These are phyloP conservation scores for Drosophila rhopaloa DNA, from an alignment of 1,140 invertebrate genomes.

Conservation along the genomic window DNA sequence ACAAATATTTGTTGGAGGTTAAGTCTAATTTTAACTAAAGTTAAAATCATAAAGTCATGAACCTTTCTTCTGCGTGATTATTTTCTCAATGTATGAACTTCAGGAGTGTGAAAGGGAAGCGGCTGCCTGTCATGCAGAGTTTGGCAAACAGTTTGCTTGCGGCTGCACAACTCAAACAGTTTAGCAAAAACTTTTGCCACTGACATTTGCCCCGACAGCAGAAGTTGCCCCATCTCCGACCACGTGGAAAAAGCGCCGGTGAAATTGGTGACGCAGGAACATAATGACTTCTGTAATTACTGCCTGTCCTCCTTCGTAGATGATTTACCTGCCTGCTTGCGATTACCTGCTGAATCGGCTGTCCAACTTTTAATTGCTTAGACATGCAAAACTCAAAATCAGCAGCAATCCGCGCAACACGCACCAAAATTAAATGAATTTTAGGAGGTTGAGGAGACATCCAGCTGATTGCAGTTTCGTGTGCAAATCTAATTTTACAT, in stretches of 20 bases:
- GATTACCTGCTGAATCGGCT: conserved; percentile 72
- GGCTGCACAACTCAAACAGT: conserved; percentile 63
- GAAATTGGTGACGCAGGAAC: conserved; percentile 44
- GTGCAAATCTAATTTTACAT: conserved; percentile 59
- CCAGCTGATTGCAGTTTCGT: conserved; percentile 16
- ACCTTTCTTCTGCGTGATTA: conserved; percentile 1
- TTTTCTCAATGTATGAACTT: conserved; percentile 14
- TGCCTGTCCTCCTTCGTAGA: background rate
- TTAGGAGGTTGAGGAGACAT: background rate
- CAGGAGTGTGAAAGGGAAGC: conserved; percentile 4
- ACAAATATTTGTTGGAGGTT: background rate
- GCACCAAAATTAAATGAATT: conserved; percentile 25
- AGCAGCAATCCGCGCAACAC: conserved; percentile 32
- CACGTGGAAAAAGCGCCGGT: conserved; percentile 7
- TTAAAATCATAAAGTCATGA: background rate
- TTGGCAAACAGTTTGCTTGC: conserved; percentile 72
- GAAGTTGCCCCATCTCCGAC: conserved; percentile 14
- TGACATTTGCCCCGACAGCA: conserved; percentile 38
- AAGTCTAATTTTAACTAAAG: background rate
- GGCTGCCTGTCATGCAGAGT: conserved; percentile 53
- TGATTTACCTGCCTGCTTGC: conserved; percentile 35
- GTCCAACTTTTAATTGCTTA: conserved; percentile 76
- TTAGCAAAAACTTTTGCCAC: conserved; percentile 65
- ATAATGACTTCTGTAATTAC: conserved; percentile 79
- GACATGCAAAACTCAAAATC: conserved; percentile 57